Evolutionary conservation across 2,888 invertebrate species (phyloP).

Genomic region (Rhingia rostrata): DNA sequence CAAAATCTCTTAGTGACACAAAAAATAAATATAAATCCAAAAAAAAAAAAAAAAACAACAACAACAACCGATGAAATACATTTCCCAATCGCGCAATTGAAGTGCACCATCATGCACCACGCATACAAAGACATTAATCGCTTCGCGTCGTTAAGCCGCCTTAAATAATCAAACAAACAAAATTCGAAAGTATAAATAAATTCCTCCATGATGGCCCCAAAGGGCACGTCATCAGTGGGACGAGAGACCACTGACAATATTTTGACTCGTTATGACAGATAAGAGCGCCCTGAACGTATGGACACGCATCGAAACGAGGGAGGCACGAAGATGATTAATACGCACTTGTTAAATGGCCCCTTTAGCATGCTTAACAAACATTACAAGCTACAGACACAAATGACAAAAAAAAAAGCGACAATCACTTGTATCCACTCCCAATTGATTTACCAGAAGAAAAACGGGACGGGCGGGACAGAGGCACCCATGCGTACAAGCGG

Average conservation of each 20-base stretch:
- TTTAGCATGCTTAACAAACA: constrained; percentile 61
- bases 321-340: constrained; percentile 60
- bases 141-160: constrained; percentile 44
- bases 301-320: background rate
- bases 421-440: constrained; percentile 32
- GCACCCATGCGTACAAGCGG: too few relatives aligned
- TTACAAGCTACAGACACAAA: constrained; percentile 24
- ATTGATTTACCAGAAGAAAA: constrained; percentile 9
- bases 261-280: constrained; percentile 72
- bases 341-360: constrained; percentile 69
- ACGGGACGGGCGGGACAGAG: background rate
- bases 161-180: constrained; percentile 23
- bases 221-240: constrained; percentile 19
- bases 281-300: constrained; percentile 30
- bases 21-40: background rate
- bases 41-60: too few relatives aligned
- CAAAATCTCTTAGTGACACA: background rate
- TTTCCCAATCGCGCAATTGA: constrained; percentile 57
- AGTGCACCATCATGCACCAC: constrained; percentile 52
- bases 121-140: constrained; percentile 36
- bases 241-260: constrained; percentile 46
- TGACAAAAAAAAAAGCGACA: constrained; percentile 4
- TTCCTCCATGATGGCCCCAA: constrained; percentile 66
- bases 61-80: background rate
- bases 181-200: constrained; percentile 48